A percentile compares a stretch with the other conserved stretches of the same genome.
These are phyloP conservation scores for Empis livida DNA, from an alignment of 2,888 invertebrate species.

Conservation along the genomic window DNA sequence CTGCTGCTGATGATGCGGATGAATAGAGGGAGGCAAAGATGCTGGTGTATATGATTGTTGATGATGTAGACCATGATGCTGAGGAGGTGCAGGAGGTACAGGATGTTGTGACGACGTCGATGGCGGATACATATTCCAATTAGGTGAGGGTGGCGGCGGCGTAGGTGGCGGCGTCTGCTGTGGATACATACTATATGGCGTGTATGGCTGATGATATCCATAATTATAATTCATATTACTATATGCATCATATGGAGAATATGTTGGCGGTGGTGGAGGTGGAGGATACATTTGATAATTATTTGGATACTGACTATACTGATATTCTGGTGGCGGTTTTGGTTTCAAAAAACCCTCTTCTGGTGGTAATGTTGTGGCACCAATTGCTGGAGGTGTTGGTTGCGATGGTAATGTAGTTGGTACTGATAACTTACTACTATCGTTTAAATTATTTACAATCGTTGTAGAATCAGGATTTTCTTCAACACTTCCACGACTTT, in stretches of 20 bases:
- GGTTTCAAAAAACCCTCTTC: slow-evolving; percentile 37
- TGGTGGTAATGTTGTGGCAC: slow-evolving; percentile 14
- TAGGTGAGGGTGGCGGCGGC: slow-evolving; percentile 41
- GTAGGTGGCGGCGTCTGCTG: slow-evolving; percentile 36
- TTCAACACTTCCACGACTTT: slow-evolving; percentile 38
- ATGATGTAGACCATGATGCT: slow-evolving; percentile 15
- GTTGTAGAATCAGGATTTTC: slow-evolving; percentile 68
- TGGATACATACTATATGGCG: slow-evolving; percentile 34
- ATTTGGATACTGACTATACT: slow-evolving; percentile 34
- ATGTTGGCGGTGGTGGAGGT: slow-evolving; percentile 29
- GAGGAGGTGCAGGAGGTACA: slow-evolving; percentile 15
- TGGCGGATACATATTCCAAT: slow-evolving; percentile 48
- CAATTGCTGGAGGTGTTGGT: slow-evolving; percentile 12
- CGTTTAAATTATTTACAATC: slow-evolving; percentile 38
- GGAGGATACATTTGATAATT: slow-evolving; percentile 35
- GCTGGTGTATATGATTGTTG: slow-evolving; percentile 20
- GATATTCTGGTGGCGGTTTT: slow-evolving; percentile 34
- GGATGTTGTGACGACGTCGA: slow-evolving; percentile 25
- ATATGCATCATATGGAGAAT: slow-evolving; percentile 35
- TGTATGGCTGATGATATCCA: slow-evolving; percentile 34
- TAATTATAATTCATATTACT: slow-evolving; percentile 37
- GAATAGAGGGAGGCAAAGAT: slow-evolving; percentile 19
- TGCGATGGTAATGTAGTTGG: slow-evolving; percentile 30
- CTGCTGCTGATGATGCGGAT: slow-evolving; percentile 16
- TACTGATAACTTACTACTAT: slow-evolving; percentile 34